phyloP scores from a whole-genome alignment of 2,888 invertebrate genomes.

The Coelinius sp. region DNA sequence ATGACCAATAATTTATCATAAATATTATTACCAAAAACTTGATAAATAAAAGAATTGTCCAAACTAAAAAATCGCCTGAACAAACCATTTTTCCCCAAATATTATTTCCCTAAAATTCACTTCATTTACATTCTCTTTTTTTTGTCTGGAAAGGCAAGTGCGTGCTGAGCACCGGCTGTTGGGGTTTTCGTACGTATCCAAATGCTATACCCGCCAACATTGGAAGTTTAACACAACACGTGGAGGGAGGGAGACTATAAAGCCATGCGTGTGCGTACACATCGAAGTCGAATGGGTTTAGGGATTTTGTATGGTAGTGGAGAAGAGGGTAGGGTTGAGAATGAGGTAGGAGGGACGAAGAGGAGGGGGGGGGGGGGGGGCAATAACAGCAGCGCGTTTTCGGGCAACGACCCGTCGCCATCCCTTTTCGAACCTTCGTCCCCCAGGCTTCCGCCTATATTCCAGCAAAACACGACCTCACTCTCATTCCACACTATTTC shows the following conservation, averaged over 20 bases:
- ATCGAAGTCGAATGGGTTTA: conserved; percentile 3
- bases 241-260: neutral
- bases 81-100: neutral
- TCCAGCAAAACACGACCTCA: conserved; percentile 40
- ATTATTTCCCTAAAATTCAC: neutral
- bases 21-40: too few relatives aligned
- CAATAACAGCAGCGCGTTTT: conserved; percentile 69
- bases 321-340: conserved; percentile 33
- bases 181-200: neutral
- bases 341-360: conserved; percentile 33
- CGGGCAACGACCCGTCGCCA: conserved; percentile 69
- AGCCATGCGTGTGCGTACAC: conserved; percentile 11
- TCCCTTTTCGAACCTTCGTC: conserved; percentile 57
- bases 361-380: conserved; percentile 55
- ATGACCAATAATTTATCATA: too few relatives aligned
- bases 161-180: conserved; percentile 23
- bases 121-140: neutral
- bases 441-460: conserved; percentile 2
- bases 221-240: neutral
- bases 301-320: conserved; percentile 37
- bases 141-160: conserved; percentile 18
- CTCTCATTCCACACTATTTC: conserved; percentile 41
- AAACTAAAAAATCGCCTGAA: neutral
- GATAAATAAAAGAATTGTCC: too few relatives aligned
- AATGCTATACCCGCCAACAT: neutral